Evolutionary conservation across 2,797 vertebrate species (phyloP), one percentile per base, ranked within the genome.

Genomic region (Staurois parvus): DNA sequence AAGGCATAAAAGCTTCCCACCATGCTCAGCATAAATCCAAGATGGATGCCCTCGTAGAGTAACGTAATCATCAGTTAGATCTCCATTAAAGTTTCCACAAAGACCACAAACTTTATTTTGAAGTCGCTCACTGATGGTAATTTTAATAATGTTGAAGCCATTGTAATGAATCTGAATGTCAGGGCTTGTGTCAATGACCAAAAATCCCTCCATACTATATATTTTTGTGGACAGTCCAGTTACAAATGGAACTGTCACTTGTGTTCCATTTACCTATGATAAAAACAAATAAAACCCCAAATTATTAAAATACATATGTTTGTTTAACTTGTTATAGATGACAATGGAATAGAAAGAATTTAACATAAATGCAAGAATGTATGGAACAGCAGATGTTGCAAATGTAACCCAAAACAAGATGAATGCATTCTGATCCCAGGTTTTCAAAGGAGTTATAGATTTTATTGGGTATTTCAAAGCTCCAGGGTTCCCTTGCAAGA

Each of bases 31-130:
- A n/a, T n/a, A n/a, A n/a, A n/a, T n/a, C n/a, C n/a, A n/a, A n/a
- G n/a, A n/a, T n/a, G 95, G 96, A 87, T 98, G 98, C 4, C 98
- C 98, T 79, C 97, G 91, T 86, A 98, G 95, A 24, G 97, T 99
- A 83, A 97, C 97, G 4, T 97, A 98, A 90, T 99, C 98, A 0
- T 99, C 98, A 0, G 91, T 93, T 40, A 91, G 93, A 90, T 99
- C 97, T 0, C 98, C 98, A 0, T 99, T 99, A 92, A 98, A 99
- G 90, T 99, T 99, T 66, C 98, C 98, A 0, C 98, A 99, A 64
- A 99, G 95, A 81, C 98, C 98, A 0, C 98, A 99, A 37, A 99
- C 97, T 90, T 99, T 99, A 94, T 98, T 98, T 92, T 98, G 98
- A 26, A 99, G 95, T 89, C 98, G 91, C 84, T 97, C 97, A 0